Percentiles rank a stretch among this genome's conserved stretches.
phyloP scores from a whole-genome alignment of 1,140 invertebrate species.

The Pygmarrhopalites habei region DNA sequence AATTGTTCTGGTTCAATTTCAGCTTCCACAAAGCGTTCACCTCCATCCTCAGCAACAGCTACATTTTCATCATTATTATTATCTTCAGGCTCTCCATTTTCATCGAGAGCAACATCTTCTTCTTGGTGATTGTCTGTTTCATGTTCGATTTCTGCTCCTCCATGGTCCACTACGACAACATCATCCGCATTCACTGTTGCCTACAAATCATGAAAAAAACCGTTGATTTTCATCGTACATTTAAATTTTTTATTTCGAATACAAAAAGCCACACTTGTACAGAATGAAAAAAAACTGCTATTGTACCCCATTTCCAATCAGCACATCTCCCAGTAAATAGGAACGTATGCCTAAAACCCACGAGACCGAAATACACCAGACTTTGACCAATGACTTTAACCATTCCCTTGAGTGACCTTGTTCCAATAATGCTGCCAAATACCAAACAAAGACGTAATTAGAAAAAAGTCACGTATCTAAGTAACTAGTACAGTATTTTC shows the following conservation, averaged over 20 bases:
- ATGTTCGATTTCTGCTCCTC: too few species aligned
- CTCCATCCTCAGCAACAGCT: slow-evolving; percentile 21
- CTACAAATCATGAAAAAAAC: too few species aligned
- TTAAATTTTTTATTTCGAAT: too few species aligned
- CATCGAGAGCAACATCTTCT: background rate
- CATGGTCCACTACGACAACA: too few species aligned
- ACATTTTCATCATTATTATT: slow-evolving; percentile 43
- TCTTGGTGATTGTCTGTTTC: too few species aligned
- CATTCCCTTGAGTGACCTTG: slow-evolving; percentile 90
- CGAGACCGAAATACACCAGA: slow-evolving; percentile 82
- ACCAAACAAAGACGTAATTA: too few species aligned
- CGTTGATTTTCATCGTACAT: too few species aligned
- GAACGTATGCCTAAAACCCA: slow-evolving; percentile 79
- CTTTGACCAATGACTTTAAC: slow-evolving; percentile 76
- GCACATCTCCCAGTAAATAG: slow-evolving; percentile 69
- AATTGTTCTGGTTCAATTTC: slow-evolving; percentile 11
- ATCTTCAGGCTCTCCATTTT: slow-evolving; percentile 31
- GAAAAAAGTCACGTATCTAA: slow-evolving; percentile 15
- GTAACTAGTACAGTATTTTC: slow-evolving; percentile 7
- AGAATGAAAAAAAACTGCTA: too few species aligned
- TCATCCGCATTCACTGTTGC: too few species aligned
- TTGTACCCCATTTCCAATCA: slow-evolving; percentile 18
- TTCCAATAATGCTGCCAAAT: slow-evolving; percentile 85
- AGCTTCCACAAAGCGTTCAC: slow-evolving; percentile 11
- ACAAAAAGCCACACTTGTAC: too few species aligned